These are phyloP conservation scores for Belgica antarctica DNA, from an alignment of 2,888 invertebrate genomes.

Conservation along the genomic window DNA sequence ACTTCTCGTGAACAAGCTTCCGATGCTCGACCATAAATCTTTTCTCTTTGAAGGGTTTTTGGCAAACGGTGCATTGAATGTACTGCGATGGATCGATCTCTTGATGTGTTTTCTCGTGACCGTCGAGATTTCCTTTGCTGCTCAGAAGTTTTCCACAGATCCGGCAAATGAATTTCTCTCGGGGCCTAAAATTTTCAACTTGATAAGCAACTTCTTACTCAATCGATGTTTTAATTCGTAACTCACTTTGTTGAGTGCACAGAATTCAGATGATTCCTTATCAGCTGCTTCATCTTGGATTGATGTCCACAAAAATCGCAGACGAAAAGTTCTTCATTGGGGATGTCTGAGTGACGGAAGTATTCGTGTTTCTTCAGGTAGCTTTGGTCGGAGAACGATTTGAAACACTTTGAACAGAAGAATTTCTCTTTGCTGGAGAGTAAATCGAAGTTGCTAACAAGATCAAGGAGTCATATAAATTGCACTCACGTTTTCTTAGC, in stretches of 20 bases:
- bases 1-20: slow-evolving; percentile 1
- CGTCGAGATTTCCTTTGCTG: slow-evolving; percentile 4
- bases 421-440: not conserved
- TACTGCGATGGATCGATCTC: slow-evolving; percentile 1
- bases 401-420: slow-evolving; percentile 15
- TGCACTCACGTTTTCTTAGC: too few relatives aligned
- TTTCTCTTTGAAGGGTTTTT: not conserved
- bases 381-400: not conserved
- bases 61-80: not conserved
- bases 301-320: not conserved
- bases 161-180: not conserved
- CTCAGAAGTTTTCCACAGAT: not conserved
- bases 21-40: not conserved
- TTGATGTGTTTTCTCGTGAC: not conserved
- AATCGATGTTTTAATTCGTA: not conserved
- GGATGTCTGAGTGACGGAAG: not conserved
- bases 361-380: slow-evolving; percentile 12
- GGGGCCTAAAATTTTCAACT: not conserved
- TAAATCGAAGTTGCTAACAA: too few relatives aligned
- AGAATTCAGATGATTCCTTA: not conserved
- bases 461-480: too few relatives aligned
- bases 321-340: not conserved
- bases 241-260: slow-evolving; percentile 1
- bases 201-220: not conserved
- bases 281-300: not conserved